Conservation (phyloP, 2,888 invertebrate species). For the Thalpophila matura region DNA sequence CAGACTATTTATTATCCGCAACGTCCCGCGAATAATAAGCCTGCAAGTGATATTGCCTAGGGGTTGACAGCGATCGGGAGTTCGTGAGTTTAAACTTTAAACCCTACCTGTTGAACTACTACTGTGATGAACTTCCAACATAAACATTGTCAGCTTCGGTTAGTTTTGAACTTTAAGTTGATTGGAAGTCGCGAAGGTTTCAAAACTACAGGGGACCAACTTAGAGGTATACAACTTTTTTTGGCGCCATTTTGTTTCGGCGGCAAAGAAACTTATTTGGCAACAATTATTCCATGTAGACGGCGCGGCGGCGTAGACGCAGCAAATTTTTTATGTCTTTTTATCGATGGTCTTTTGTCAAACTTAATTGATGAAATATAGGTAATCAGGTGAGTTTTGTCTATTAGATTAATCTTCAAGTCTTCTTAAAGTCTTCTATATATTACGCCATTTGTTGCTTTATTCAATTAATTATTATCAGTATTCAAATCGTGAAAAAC, state of each 20-base stretch:
- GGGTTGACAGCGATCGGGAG: conserved; percentile 14
- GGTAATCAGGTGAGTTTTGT: no score
- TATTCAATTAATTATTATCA: no score
- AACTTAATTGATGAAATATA: no score
- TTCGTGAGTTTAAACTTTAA: conserved; percentile 24
- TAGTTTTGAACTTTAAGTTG: not conserved
- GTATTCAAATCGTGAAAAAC: no score
- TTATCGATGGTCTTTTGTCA: no score
- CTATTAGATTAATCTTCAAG: no score
- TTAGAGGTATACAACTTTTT: not conserved
- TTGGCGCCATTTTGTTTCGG: not conserved
- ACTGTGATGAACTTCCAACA: conserved; percentile 13
- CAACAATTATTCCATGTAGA: no score
- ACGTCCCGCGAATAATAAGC: conserved; percentile 20
- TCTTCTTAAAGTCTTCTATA: no score
- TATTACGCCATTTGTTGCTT: no score
- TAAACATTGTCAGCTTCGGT: conserved; percentile 1
- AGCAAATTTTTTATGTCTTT: no score
- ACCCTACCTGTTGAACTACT: conserved; percentile 35
- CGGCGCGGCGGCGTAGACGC: no score
- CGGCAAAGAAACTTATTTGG: not conserved
- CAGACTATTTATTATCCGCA: not conserved
- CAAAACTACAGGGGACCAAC: no score
- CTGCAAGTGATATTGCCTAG: conserved; percentile 25
- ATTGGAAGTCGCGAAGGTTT: not conserved